Evolutionary conservation across 2,888 invertebrate species (phyloP), one percentile per base, ranked within the genome.

Genomic region (Caenorhabditis sp.): DNA sequence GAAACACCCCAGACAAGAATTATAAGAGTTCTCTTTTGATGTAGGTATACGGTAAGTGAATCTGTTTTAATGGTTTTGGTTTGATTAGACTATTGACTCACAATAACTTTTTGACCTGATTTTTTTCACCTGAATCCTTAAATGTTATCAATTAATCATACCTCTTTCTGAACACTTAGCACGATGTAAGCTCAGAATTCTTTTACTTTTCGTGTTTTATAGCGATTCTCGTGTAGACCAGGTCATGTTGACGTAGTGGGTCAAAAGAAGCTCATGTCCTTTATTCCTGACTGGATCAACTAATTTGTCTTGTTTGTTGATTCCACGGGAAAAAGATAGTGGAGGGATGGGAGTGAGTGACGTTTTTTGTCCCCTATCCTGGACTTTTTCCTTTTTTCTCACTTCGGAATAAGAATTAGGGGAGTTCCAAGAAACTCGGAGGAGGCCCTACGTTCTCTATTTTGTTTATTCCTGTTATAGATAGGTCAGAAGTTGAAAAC

Each of bases 241-340:
- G 58, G 61, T 51, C 61, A 19, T 51, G 51, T 56, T 56, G 26
- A 28, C 28, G n/a, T n/a, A 28, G 10, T 35, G 41, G 61, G 38
- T 47, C 44, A 61, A 7, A 47, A 58, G 14, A n/a, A 28, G 41
- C 38, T 44, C 44, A 24, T 28, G 19, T 19, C 10, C 14, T 19
- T 44, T 10, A 54, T 31, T 54, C 44, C 16, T 51, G 47, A 44
- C 31, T 22, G 74, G 74, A 74, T 74, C 54, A 74, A 64, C 74
- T 54, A 64, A 74, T 64, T 74, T 64, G 38, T 51, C 54, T 73
- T 63, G 41, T 54, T 54, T 47, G 22, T 16, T 63, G 63, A 54
- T 47, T 38, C 64, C 24, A 28, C n/a, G 1, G 24, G 54, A 26
- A 26, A 26, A 26, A 14, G 35, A 54, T 19, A 47, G 47, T 19